phyloP scores from a whole-genome alignment of 2,113 vertebrate species.

The Ahaetulla prasina region DNA sequence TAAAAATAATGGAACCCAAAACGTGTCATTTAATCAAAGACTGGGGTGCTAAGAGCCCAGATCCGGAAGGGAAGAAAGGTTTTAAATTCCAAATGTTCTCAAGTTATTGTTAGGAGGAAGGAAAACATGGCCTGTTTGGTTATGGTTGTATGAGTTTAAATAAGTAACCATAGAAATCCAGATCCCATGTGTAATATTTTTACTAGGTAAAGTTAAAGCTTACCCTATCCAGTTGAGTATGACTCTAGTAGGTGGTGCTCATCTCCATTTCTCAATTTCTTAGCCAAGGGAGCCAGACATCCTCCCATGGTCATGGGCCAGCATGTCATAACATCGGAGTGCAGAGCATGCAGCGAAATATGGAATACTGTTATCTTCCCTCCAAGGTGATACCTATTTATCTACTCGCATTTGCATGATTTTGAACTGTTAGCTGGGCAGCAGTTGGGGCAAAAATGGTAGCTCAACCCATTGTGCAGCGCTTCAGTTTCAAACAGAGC shows the following conservation, averaged over 20 bases:
- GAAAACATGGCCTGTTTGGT: slow-evolving; percentile 66
- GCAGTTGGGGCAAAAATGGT: neutral
- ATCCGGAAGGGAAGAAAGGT: neutral
- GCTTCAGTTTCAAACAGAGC: neutral
- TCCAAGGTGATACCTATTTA: neutral
- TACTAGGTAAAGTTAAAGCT: neutral
- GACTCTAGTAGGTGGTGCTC: neutral
- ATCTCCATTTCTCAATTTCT: neutral
- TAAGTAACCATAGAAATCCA: slow-evolving; percentile 35
- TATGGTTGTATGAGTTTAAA: slow-evolving; percentile 56
- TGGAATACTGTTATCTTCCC: neutral
- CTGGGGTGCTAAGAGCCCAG: slow-evolving; percentile 57
- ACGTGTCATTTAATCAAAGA: slow-evolving; percentile 66
- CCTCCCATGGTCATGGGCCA: neutral
- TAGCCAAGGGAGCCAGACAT: neutral
- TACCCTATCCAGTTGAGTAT: neutral
- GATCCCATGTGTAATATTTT: neutral
- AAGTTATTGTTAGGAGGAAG: slow-evolving; percentile 56
- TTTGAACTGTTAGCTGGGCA: neutral
- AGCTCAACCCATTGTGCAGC: too few species aligned
- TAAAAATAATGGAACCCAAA: slow-evolving; percentile 70
- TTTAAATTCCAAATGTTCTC: slow-evolving; percentile 53
- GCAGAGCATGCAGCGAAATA: neutral
- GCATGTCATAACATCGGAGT: neutral
- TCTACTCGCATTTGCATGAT: neutral